These are phyloP conservation scores for Aramus guarauna DNA, from an alignment of 2,113 vertebrate genomes.

Conservation along the genomic window DNA sequence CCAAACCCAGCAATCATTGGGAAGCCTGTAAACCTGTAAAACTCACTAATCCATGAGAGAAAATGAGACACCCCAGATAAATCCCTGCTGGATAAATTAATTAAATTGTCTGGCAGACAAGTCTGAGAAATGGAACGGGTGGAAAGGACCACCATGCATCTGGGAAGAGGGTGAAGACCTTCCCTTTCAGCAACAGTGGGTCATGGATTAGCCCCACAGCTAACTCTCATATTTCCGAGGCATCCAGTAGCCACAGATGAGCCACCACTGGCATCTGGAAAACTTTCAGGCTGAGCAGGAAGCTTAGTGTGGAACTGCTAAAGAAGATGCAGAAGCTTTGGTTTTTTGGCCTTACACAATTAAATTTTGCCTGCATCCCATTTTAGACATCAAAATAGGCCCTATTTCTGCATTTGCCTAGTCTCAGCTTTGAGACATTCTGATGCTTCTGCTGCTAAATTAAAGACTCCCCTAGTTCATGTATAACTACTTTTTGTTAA, in stretches of 20 bases:
- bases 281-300: background rate
- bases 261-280: background rate
- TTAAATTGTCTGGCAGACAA: background rate
- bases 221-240: background rate
- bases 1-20: background rate
- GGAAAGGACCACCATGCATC: background rate
- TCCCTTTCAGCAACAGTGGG: background rate
- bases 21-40: background rate
- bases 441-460: background rate
- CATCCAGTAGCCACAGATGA: background rate
- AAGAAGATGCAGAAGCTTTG: background rate
- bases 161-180: background rate
- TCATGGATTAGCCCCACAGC: background rate
- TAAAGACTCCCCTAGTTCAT: background rate
- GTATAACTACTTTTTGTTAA: background rate
- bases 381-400: background rate
- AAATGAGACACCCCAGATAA: background rate
- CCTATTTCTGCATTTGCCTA: background rate
- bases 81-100: background rate
- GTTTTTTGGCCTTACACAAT: background rate
- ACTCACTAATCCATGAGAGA: background rate
- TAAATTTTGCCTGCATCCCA: background rate
- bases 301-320: background rate
- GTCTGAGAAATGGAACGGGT: background rate
- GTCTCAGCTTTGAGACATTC: background rate